A percentile compares a stretch with the other conserved stretches of the same genome.
phyloP scores from a whole-genome alignment of 2,797 vertebrate genomes.

The Echiichthys vipera region DNA sequence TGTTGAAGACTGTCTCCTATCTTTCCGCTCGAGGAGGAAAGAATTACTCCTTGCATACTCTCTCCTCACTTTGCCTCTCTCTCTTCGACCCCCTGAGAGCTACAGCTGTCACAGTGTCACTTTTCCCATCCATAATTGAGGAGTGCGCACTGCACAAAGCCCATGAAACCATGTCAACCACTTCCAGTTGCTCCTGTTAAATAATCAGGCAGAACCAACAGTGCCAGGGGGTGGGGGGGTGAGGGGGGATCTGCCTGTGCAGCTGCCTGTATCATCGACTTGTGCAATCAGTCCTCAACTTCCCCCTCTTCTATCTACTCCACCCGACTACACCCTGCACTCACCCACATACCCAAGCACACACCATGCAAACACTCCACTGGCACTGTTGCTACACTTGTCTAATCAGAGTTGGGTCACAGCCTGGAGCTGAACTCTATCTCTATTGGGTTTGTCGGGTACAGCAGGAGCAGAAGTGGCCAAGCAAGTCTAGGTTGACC shows the following conservation, averaged over 20 bases:
- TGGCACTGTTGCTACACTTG: constrained; percentile 4
- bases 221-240: too few species aligned
- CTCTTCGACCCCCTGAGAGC: constrained; percentile 73
- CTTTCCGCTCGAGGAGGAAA: constrained; percentile 67
- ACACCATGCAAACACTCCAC: constrained; percentile 5
- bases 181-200: constrained; percentile 81
- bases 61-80: constrained; percentile 45
- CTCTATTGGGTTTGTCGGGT: constrained; percentile 16
- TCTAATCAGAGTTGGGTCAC: constrained; percentile 16
- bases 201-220: constrained; percentile 81
- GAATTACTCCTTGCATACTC: constrained; percentile 68
- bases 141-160: constrained; percentile 78
- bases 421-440: constrained; percentile 16
- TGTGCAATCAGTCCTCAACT: constrained; percentile 63
- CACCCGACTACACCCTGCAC: neutral
- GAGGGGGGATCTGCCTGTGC: constrained; percentile 65
- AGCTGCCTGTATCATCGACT: constrained; percentile 67
- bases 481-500: neutral
- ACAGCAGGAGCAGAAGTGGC: neutral
- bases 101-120: constrained; percentile 84
- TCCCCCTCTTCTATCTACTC: constrained; percentile 15
- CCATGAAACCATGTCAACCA: constrained; percentile 82
- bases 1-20: constrained; percentile 60
- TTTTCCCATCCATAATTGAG: constrained; percentile 82
- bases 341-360: constrained; percentile 7